These are phyloP conservation scores for Salticus scenicus DNA, from an alignment of 2,888 invertebrate genomes.

Conservation along the genomic window DNA sequence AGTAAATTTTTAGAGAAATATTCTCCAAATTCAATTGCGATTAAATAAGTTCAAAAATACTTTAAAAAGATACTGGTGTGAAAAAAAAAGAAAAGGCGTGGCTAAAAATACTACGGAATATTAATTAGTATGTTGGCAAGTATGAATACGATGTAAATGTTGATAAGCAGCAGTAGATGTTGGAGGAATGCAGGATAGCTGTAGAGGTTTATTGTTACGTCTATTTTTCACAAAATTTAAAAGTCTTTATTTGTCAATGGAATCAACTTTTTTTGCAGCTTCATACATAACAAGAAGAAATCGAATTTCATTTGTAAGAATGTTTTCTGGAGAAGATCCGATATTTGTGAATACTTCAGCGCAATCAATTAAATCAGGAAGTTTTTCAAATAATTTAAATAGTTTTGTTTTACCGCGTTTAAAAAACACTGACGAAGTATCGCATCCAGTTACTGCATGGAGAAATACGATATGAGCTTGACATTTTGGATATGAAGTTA, in stretches of 20 bases:
- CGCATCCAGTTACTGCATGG: neutral
- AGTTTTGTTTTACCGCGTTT: conserved; percentile 1
- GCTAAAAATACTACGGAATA: too few species aligned
- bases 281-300: neutral
- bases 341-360: conserved; percentile 15
- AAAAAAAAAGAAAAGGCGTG: too few species aligned
- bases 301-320: conserved; percentile 2
- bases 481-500: conserved; percentile 12
- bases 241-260: neutral
- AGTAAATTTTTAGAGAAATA: too few species aligned
- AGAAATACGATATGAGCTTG: neutral
- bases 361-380: neutral
- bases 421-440: neutral
- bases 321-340: neutral
- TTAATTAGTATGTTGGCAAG: too few species aligned
- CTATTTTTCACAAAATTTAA: too few species aligned
- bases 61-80: too few species aligned
- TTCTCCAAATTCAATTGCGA: too few species aligned
- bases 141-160: too few species aligned
- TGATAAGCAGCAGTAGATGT: too few species aligned
- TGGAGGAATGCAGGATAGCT: too few species aligned
- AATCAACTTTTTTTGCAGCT: neutral
- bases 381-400: neutral
- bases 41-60: too few species aligned
- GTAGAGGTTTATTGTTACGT: too few species aligned